These are phyloP conservation scores for Atopsyche davidsoni DNA, from an alignment of 1,140 invertebrate species.

Conservation along the genomic window DNA sequence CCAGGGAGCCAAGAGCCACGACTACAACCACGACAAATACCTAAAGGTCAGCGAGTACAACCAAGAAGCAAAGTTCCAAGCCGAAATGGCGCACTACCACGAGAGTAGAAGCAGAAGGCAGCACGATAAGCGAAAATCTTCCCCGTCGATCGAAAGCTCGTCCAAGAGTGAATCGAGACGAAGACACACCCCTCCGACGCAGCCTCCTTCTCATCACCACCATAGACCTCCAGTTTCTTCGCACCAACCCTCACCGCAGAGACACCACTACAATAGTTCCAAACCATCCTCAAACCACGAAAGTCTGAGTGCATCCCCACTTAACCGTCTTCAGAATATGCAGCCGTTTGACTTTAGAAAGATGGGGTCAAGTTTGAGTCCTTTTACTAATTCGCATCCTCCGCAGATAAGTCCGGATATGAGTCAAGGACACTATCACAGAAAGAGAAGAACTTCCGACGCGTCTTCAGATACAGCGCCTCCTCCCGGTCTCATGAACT, in stretches of 20 bases:
- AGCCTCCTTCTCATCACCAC: not conserved
- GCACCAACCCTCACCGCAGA: not conserved
- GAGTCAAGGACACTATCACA: conserved; percentile 33
- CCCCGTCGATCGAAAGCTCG: not conserved
- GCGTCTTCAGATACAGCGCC: conserved; percentile 42
- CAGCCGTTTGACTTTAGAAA: conserved; percentile 91
- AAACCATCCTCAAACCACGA: conserved; percentile 40
- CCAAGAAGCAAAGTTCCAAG: conserved; percentile 4
- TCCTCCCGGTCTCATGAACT: conserved; percentile 52
- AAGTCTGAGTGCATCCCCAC: conserved; percentile 53
- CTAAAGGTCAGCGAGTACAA: conserved; percentile 17
- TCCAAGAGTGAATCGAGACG: conserved; percentile 11
- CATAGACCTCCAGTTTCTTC: conserved; percentile 13
- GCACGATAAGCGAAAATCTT: conserved; percentile 17
- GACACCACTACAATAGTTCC: conserved; percentile 15
- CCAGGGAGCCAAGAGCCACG: conserved; percentile 39
- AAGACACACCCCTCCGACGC: conserved; percentile 16
- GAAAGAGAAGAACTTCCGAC: conserved; percentile 46
- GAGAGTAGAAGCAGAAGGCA: conserved; percentile 8
- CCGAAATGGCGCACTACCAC: not conserved
- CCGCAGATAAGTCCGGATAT: conserved; percentile 37
- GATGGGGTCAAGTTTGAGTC: conserved; percentile 49
- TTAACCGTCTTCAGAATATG: conserved; percentile 89
- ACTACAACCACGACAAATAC: not conserved
- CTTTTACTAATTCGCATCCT: conserved; percentile 36